These are phyloP conservation scores for Pocillopora verrucosa DNA, from an alignment of 64 coral and sea anemone species.

Conservation along the genomic window DNA sequence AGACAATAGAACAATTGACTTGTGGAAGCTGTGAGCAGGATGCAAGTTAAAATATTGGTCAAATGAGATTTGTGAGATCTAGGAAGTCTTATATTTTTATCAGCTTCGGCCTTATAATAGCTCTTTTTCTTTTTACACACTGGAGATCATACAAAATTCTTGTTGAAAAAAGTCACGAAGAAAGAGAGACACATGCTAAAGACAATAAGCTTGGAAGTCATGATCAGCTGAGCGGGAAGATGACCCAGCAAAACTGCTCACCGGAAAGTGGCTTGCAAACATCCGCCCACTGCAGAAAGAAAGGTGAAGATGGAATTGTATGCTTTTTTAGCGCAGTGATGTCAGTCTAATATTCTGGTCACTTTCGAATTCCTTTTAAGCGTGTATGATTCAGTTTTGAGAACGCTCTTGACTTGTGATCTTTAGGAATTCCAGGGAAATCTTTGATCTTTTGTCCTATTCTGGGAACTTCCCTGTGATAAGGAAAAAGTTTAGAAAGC, in stretches of 20 bases:
- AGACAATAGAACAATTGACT: not conserved
- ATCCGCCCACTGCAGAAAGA: slow-evolving; percentile 1
- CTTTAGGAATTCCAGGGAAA: too few species aligned
- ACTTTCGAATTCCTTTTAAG: too few species aligned
- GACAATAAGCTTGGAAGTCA: not conserved
- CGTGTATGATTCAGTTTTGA: too few species aligned
- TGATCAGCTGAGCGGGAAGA: not conserved
- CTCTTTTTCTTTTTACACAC: slow-evolving; percentile 9
- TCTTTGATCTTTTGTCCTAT: too few species aligned
- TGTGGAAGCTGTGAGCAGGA: not conserved
- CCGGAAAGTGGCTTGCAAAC: slow-evolving; percentile 4
- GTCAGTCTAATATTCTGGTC: too few species aligned
- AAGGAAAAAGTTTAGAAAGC: too few species aligned
- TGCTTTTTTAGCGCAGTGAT: too few species aligned
- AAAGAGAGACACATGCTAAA: not conserved
- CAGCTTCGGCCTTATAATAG: slow-evolving; percentile 6
- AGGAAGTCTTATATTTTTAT: not conserved
- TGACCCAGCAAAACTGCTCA: not conserved
- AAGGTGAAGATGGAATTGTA: not conserved
- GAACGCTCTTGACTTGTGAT: too few species aligned
- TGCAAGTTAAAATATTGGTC: not conserved
- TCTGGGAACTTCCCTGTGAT: too few species aligned
- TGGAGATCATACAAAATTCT: slow-evolving; percentile 22
- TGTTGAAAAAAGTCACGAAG: not conserved
- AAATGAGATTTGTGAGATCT: slow-evolving; percentile 9